phyloP scores from a whole-genome alignment of 2,797 vertebrate species.

The Morelia viridis region DNA sequence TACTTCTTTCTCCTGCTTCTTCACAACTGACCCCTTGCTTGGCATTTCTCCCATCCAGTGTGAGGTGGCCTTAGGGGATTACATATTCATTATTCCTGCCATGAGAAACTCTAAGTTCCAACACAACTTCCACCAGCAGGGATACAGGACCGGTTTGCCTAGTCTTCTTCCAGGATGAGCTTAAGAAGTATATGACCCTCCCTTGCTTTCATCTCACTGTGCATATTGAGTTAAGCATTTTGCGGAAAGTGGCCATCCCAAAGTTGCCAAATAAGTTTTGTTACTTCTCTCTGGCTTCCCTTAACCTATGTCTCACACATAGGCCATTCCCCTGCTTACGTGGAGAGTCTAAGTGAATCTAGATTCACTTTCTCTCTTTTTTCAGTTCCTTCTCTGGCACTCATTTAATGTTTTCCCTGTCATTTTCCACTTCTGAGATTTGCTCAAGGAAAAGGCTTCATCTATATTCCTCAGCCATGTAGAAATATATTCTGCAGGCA shows the following conservation, averaged over 20 bases:
- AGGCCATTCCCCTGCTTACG: neutral
- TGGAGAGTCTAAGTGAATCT: neutral
- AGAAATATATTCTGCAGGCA: conserved; percentile 48
- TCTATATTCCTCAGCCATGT: conserved; percentile 30
- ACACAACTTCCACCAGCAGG: neutral
- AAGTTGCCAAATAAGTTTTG: neutral
- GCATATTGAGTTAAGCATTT: neutral
- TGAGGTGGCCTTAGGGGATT: neutral
- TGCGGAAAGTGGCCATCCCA: neutral
- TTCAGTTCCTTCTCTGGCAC: neutral
- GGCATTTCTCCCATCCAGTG: neutral
- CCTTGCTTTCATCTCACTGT: neutral
- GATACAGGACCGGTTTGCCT: neutral
- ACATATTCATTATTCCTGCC: neutral
- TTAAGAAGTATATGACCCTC: neutral
- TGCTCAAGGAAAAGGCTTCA: conserved; percentile 30
- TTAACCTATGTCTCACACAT: neutral
- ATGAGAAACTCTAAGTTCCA: neutral
- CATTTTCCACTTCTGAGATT: conserved; percentile 10
- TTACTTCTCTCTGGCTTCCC: neutral
- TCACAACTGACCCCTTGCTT: neutral
- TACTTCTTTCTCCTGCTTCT: neutral
- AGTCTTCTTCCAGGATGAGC: neutral
- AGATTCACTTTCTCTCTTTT: neutral
- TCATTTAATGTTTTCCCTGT: neutral